Evolutionary conservation across 2,797 vertebrate species (phyloP).

Genomic region (Falco columbarius): DNA sequence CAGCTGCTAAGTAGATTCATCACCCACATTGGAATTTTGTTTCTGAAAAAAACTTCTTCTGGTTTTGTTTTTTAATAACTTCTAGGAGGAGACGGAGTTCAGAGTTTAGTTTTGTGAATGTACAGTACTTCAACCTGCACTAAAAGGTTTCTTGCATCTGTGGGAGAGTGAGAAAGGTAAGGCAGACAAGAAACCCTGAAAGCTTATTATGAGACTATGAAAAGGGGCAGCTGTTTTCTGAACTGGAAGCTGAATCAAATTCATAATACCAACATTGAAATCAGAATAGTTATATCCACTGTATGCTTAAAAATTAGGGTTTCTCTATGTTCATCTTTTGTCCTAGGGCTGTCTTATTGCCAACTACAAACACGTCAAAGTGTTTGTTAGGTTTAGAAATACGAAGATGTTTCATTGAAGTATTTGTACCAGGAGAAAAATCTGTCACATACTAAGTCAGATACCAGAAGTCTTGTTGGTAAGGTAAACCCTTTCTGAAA

Average conservation of each 20-base stretch:
- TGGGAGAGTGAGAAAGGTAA: neutral
- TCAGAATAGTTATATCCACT: neutral
- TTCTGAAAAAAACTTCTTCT: slow-evolving; percentile 22
- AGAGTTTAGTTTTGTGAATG: slow-evolving; percentile 49
- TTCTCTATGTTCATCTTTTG: neutral
- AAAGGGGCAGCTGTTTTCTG: slow-evolving; percentile 34
- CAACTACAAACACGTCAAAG: neutral
- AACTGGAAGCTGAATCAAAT: neutral
- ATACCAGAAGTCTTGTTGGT: neutral
- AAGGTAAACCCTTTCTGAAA: slow-evolving; percentile 5
- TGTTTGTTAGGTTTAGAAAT: neutral
- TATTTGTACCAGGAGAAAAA: neutral
- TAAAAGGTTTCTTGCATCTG: slow-evolving; percentile 33
- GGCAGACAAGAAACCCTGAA: slow-evolving; percentile 33
- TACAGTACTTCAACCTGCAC: slow-evolving; percentile 23
- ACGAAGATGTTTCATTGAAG: neutral
- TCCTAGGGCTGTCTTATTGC: neutral
- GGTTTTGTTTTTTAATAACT: slow-evolving; percentile 3
- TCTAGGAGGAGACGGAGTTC: slow-evolving; percentile 21
- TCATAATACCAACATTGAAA: neutral
- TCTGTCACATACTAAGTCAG: neutral
- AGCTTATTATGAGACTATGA: neutral
- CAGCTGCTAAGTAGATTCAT: slow-evolving; percentile 37
- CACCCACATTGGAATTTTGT: neutral
- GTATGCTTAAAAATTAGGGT: neutral